phyloP scores from a whole-genome alignment of 2,113 vertebrate genomes.

The Charadrius vociferus region DNA sequence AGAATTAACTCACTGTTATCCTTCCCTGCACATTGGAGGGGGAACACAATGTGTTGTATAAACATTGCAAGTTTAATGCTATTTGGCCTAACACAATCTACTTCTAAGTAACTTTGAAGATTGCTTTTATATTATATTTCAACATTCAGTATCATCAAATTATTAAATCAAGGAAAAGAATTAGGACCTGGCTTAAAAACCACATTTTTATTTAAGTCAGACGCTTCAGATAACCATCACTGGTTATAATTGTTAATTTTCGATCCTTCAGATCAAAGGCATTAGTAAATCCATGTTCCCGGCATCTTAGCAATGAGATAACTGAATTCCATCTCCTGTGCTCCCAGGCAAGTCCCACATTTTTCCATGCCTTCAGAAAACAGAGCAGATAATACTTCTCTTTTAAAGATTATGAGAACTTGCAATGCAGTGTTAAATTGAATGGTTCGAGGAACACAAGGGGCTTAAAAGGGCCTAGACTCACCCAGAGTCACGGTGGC shows the following conservation, averaged over 20 bases:
- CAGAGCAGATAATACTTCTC: not conserved
- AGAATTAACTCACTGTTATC: constrained; percentile 33
- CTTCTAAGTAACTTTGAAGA: not conserved
- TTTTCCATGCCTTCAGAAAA: not conserved
- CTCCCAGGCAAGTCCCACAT: not conserved
- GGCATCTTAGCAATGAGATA: not conserved
- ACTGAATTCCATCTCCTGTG: not conserved
- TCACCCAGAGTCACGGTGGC: not conserved
- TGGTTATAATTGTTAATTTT: not conserved
- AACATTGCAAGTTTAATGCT: not conserved
- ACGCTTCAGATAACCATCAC: not conserved
- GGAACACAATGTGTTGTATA: not conserved
- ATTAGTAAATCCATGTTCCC: not conserved
- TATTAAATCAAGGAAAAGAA: not conserved
- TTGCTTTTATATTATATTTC: not conserved
- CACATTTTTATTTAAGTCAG: not conserved
- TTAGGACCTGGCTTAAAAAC: not conserved
- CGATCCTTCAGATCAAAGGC: constrained; percentile 9
- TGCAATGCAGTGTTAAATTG: rapidly evolving
- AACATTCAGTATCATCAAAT: not conserved
- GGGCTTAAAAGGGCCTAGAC: not conserved
- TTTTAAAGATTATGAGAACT: not conserved
- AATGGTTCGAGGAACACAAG: not conserved
- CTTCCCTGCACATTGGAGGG: not conserved
- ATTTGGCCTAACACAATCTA: not conserved